phyloP scores from a whole-genome alignment of 2,797 vertebrate genomes.

The Pangasius mekongensis region DNA sequence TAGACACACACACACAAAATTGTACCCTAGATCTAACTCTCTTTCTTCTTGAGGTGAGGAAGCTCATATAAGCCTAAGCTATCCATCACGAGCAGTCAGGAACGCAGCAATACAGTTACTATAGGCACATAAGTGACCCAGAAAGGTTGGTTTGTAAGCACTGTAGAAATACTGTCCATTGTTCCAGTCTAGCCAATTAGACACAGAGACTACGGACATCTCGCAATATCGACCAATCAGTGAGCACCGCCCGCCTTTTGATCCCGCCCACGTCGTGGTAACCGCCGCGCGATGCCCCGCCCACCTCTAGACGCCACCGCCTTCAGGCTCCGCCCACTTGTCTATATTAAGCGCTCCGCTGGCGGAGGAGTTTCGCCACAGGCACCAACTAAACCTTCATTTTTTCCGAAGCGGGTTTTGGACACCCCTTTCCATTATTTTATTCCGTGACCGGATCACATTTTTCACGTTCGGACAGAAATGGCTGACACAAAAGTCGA shows the following conservation, averaged over 20 bases:
- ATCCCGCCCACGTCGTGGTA: conserved; percentile 58
- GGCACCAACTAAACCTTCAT: conserved; percentile 60
- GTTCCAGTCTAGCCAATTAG: conserved; percentile 66
- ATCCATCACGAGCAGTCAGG: conserved; percentile 45
- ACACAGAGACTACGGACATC: conserved; percentile 38
- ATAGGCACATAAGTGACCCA: conserved; percentile 61
- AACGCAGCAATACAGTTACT: conserved; percentile 54
- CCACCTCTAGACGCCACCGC: background rate
- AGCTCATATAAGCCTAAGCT: conserved; percentile 37
- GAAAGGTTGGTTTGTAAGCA: conserved; percentile 55
- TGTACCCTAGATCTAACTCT: background rate
- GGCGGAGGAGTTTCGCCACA: conserved; percentile 62
- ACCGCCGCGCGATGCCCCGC: background rate
- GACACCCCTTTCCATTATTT: conserved; percentile 57
- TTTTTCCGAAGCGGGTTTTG: conserved; percentile 49
- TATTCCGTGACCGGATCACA: conserved; percentile 51
- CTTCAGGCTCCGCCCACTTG: conserved; percentile 62
- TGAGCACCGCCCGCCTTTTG: conserved; percentile 27
- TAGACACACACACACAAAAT: background rate
- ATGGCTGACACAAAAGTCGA: conserved; percentile 72
- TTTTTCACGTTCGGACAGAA: conserved; percentile 56
- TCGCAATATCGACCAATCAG: conserved; percentile 62
- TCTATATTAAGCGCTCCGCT: conserved; percentile 66
- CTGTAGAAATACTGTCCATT: conserved; percentile 70
- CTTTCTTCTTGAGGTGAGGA: conserved; percentile 19